A percentile compares a stretch with the other conserved stretches of the same genome.
phyloP scores from a whole-genome alignment of 2,888 invertebrate genomes.

The Odontocerum albicorne region DNA sequence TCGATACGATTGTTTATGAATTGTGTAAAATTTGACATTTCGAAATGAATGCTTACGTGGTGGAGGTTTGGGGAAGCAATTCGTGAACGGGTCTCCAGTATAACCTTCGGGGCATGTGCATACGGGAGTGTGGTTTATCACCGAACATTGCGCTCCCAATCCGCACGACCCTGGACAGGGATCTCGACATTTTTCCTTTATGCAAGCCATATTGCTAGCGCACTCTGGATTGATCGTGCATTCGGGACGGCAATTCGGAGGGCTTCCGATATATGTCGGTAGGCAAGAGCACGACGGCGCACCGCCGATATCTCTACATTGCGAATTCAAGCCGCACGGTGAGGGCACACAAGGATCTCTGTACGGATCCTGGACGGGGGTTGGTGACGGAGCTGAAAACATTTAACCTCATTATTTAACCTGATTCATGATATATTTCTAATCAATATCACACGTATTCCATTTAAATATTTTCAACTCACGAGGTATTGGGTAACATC shows the following conservation, averaged over 20 bases:
- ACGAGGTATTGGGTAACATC: slow-evolving; percentile 60
- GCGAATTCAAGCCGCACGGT: slow-evolving; percentile 66
- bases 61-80: slow-evolving; percentile 47
- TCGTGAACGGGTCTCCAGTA: slow-evolving; percentile 63
- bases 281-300: slow-evolving; percentile 66
- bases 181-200: slow-evolving; percentile 65
- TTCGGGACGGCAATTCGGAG: slow-evolving; percentile 69
- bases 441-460: not conserved
- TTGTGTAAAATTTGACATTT: no score
- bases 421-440: not conserved
- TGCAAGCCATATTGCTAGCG: slow-evolving; percentile 63
- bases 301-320: slow-evolving; percentile 58
- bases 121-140: slow-evolving; percentile 65
- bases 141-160: slow-evolving; percentile 57
- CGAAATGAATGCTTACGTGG: slow-evolving; percentile 50
- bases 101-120: slow-evolving; percentile 63
- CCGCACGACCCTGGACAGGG: slow-evolving; percentile 73
- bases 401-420: not conserved
- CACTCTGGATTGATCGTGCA: slow-evolving; percentile 70
- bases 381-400: slow-evolving; percentile 45
- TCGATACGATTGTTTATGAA: not conserved
- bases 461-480: slow-evolving; percentile 39
- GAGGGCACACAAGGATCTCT: slow-evolving; percentile 67
- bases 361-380: slow-evolving; percentile 45
- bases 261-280: slow-evolving; percentile 62